A percentile compares a stretch with the other conserved stretches of the same genome.
phyloP scores from a whole-genome alignment of 2,797 vertebrate species.

The Spinibarbus caldwelli region DNA sequence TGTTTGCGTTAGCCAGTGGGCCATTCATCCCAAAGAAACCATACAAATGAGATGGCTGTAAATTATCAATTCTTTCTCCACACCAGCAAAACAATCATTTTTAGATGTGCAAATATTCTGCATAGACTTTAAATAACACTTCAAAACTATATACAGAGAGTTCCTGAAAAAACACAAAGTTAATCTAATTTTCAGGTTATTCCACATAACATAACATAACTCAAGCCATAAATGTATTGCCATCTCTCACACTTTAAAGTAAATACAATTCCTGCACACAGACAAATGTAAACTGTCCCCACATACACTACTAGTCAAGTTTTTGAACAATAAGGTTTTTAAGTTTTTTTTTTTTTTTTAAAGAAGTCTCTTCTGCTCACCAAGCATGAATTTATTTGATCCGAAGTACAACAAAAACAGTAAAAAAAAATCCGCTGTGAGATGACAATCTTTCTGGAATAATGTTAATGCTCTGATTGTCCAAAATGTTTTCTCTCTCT shows the following conservation, averaged over 20 bases:
- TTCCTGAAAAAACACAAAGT: too few relatives aligned
- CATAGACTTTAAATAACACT: not conserved
- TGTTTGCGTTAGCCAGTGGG: not conserved
- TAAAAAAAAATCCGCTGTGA: too few relatives aligned
- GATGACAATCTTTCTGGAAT: too few relatives aligned
- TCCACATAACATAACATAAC: not conserved
- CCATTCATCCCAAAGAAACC: not conserved
- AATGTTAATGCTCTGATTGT: too few relatives aligned
- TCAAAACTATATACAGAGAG: too few relatives aligned
- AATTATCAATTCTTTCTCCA: not conserved
- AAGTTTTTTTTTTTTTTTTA: too few relatives aligned
- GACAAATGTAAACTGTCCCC: not conserved
- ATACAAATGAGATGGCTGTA: not conserved
- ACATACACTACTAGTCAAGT: too few relatives aligned
- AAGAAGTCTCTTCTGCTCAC: too few relatives aligned
- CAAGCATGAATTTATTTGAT: too few relatives aligned
- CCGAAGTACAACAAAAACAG: too few relatives aligned
- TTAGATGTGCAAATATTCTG: not conserved
- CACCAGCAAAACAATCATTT: not conserved
- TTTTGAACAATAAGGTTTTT: too few relatives aligned
- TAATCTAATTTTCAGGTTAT: not conserved
- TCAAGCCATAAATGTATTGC: not conserved
- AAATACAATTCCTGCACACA: not conserved
- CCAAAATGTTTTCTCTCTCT: too few relatives aligned
- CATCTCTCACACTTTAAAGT: not conserved